Base-by-base conservation (phyloP, 2,797 vertebrate genomes). In the Xiphophorus birchmanni region DNA sequence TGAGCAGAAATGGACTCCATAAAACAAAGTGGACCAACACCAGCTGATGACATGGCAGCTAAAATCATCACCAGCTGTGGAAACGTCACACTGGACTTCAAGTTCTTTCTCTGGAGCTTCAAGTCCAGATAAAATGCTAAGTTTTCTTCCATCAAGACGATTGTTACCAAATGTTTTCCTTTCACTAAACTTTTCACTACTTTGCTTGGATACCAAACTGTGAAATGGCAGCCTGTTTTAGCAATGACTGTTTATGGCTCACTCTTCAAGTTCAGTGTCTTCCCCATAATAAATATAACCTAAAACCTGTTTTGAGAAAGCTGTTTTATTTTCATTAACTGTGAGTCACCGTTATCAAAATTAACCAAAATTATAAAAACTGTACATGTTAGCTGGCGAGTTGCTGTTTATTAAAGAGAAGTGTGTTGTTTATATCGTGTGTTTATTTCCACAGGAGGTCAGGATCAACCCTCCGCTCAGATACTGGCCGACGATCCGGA, bases 401-500 rank as follows among this genome's bases (percentile, higher is more conserved):
- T 21, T n/a, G 37, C 21, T 69, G 37, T 42, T 42, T 42, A 1
- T 0, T 44, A 6, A 69, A 67, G 37, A 18, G 29, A 52, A 26
- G 54, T n/a, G 2, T 45, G 44, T 69, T 69, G 32, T 21, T 67
- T 15, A 72, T 72, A 29, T 29, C 15, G 0, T 35, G 91, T 95
- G 94, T 95, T 95, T 93, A 93, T 96, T 92, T 95, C 94, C 94
- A 92, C 94, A 99, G 98, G 98, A 94, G 98, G 97, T 86, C 96
- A 95, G 92, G 95, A 95, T 91, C 95, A 92, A 92, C 97, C 97
- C 90, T 97, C 97, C 80, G 95, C 96, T 94, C 97, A 98, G 95
- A 94, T 96, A 85, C 95, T 99, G 97, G 97, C 94, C 89, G 94
- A 96, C 88, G 97, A 99, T 88, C 98, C 98, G 90, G 99, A 99